phyloP scores from a whole-genome alignment of 1,140 invertebrate genomes.

The Atta texana region DNA sequence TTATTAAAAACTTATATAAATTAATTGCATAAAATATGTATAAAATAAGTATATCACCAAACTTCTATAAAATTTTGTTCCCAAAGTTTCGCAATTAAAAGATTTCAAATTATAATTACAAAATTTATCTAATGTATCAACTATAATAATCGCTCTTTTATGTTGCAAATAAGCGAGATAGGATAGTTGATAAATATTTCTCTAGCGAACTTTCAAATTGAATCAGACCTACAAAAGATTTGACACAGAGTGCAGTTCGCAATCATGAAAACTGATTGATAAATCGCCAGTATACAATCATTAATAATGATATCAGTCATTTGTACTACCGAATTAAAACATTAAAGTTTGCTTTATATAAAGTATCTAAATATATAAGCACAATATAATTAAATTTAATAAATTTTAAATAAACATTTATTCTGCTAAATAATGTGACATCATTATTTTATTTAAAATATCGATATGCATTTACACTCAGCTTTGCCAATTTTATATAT shows the following conservation, averaged over 20 bases:
- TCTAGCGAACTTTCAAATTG: conserved; percentile 84
- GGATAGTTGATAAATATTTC: conserved; percentile 75
- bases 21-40: background rate
- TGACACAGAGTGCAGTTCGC: conserved; percentile 84
- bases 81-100: background rate
- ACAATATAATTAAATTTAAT: no score
- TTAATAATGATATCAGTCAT: no score
- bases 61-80: background rate
- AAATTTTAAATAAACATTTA: no score
- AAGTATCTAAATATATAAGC: no score
- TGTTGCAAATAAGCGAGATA: conserved; percentile 76
- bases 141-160: conserved; percentile 77
- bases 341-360: no score
- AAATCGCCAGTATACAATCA: background rate
- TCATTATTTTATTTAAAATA: no score
- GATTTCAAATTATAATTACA: background rate
- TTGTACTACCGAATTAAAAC: no score
- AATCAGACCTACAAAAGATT: conserved; percentile 71
- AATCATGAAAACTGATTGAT: conserved; percentile 25
- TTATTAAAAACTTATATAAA: background rate
- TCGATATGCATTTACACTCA: no score
- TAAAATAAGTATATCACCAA: background rate
- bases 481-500: no score
- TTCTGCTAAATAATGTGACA: no score
- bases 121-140: conserved; percentile 72